Conservation (phyloP, 1,140 invertebrate genomes). For the Panagrolaimus sp. region DNA sequence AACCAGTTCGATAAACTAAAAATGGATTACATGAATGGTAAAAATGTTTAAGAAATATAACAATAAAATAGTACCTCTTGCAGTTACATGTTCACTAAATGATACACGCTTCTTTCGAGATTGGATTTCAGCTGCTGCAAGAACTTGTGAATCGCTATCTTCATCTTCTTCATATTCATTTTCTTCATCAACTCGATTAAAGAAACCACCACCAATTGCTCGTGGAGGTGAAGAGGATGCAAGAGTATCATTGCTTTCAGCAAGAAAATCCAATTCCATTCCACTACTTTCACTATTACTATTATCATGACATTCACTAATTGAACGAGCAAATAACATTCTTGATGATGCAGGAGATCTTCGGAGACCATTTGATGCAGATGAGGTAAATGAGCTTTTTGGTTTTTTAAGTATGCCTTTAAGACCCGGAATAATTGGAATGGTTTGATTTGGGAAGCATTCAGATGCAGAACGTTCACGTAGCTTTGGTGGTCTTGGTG, state of each 20-base stretch:
- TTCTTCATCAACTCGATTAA: conserved; percentile 2
- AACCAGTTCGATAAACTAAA: conserved; percentile 21
- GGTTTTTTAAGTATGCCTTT: conserved; percentile 5
- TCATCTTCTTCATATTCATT: not conserved
- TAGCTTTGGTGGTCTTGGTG: not conserved
- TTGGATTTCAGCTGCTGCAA: not conserved
- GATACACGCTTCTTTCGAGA: conserved; percentile 31
- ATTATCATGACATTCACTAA: not conserved
- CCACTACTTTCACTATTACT: not conserved
- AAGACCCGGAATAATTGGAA: not conserved
- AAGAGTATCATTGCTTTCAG: not conserved
- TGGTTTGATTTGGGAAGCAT: conserved; percentile 16
- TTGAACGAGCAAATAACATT: not conserved
- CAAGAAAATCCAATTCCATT: not conserved
- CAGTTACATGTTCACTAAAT: conserved; percentile 31
- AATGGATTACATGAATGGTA: too few relatives aligned
- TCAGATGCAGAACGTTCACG: conserved; percentile 6
- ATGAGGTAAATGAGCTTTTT: not conserved
- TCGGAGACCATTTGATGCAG: not conserved
- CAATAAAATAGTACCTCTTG: too few relatives aligned
- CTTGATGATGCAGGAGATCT: not conserved
- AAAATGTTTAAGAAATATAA: too few relatives aligned
- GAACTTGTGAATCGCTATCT: not conserved
- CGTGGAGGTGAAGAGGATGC: not conserved
- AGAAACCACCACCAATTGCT: not conserved